Evolutionary conservation across 2,113 vertebrate species (phyloP).

Genomic region (Strix aluco): DNA sequence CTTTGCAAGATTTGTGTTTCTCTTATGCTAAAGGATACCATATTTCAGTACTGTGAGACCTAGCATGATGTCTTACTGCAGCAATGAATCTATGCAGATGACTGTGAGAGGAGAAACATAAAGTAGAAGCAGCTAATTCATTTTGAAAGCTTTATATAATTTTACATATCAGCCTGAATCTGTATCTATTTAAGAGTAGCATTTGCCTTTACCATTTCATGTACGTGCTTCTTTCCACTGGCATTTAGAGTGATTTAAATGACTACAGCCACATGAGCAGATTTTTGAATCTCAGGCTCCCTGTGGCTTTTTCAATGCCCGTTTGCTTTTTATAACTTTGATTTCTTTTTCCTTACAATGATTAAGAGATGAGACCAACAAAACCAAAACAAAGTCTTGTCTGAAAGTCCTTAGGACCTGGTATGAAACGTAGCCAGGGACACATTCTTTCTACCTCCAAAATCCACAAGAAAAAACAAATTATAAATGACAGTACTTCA

Average conservation of each 20-base stretch:
- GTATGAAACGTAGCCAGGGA: not conserved
- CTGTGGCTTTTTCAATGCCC: not conserved
- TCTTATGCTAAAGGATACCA: not conserved
- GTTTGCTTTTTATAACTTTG: constrained; percentile 9
- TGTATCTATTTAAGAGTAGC: not conserved
- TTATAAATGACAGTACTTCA: not conserved
- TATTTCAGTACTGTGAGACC: constrained; percentile 26
- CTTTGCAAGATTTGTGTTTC: not conserved
- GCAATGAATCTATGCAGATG: constrained; percentile 36
- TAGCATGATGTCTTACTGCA: constrained; percentile 8
- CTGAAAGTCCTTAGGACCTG: not conserved
- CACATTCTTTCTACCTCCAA: not conserved
- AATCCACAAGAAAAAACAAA: not conserved
- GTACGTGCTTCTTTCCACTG: not conserved
- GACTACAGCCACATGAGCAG: not conserved
- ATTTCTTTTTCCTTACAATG: not conserved
- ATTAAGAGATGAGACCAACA: not conserved
- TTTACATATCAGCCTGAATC: not conserved
- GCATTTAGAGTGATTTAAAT: constrained; percentile 8
- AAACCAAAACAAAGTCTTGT: not conserved
- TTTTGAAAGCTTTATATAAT: constrained; percentile 13
- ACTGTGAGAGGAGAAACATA: constrained; percentile 10
- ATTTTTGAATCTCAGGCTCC: not conserved
- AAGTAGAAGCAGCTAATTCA: constrained; percentile 4
- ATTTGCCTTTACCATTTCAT: constrained; percentile 12